Percentiles rank a stretch among this genome's conserved stretches.
Evolutionary conservation across 2,888 invertebrate genomes (phyloP).

Genomic region (Thera obeliscata): DNA sequence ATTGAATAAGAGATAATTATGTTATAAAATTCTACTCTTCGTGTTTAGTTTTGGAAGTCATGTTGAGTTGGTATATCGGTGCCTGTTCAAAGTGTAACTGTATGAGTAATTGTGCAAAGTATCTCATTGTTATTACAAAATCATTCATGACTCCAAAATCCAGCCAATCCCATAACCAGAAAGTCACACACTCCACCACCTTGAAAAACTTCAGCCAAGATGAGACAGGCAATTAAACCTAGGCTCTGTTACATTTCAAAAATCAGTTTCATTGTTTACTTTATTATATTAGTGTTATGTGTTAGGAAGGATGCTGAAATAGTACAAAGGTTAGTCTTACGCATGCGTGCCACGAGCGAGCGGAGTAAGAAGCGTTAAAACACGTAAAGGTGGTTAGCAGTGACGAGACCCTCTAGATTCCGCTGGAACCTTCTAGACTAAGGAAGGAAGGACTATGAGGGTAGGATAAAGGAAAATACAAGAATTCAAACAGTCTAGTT

Average conservation of each 20-base stretch:
- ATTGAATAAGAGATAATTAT: slow-evolving; percentile 5
- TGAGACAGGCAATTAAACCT: slow-evolving; percentile 62
- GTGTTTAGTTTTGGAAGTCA: slow-evolving; percentile 19
- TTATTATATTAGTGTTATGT: slow-evolving; percentile 65
- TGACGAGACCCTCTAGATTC: slow-evolving; percentile 62
- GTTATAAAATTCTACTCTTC: slow-evolving; percentile 5
- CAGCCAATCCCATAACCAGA: slow-evolving; percentile 40
- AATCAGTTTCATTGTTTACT: slow-evolving; percentile 46
- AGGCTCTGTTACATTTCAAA: slow-evolving; percentile 37
- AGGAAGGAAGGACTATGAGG: slow-evolving; percentile 40
- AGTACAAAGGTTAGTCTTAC: slow-evolving; percentile 79
- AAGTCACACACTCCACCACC: slow-evolving; percentile 52
- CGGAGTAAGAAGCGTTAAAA: slow-evolving; percentile 70
- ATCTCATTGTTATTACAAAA: slow-evolving; percentile 7
- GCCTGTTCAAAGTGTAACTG: slow-evolving; percentile 20
- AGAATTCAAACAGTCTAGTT: slow-evolving; percentile 9
- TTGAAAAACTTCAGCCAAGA: slow-evolving; percentile 52
- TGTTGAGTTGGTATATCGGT: slow-evolving; percentile 17
- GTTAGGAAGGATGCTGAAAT: slow-evolving; percentile 82
- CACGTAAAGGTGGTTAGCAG: slow-evolving; percentile 69
- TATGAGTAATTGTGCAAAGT: slow-evolving; percentile 20
- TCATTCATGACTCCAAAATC: neutral
- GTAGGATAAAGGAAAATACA: slow-evolving; percentile 23
- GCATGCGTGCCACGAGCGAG: slow-evolving; percentile 80
- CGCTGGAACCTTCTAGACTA: slow-evolving; percentile 47